Conservation (phyloP, 1,140 invertebrate species). For the Ceratina calcarata region DNA sequence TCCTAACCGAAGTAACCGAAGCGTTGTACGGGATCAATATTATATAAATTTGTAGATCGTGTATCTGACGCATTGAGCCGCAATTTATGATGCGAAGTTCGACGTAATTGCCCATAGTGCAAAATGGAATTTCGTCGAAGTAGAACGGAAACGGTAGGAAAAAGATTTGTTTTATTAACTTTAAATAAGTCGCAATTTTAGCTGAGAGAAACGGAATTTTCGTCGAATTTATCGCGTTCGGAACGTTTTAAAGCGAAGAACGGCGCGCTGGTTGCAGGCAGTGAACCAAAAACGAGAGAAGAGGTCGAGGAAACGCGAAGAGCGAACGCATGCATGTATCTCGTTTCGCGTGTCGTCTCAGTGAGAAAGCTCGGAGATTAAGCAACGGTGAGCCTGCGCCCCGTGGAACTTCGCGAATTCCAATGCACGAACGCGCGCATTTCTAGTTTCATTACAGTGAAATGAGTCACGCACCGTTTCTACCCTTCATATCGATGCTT, state of each 20-base stretch:
- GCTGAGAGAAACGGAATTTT: neutral
- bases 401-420: constrained; percentile 4
- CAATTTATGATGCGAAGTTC: neutral
- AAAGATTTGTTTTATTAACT: too few species aligned
- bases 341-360: constrained; percentile 33
- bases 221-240: constrained; percentile 27
- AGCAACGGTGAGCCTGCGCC: constrained; percentile 14
- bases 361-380: constrained; percentile 36
- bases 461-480: constrained; percentile 12
- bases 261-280: constrained; percentile 13
- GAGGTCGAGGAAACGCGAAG: neutral
- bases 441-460: neutral
- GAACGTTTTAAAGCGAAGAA: constrained; percentile 16
- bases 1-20: neutral
- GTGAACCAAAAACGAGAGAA: constrained; percentile 18
- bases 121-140: too few species aligned
- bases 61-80: neutral
- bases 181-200: neutral
- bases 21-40: neutral
- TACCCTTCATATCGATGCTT: constrained; percentile 2
- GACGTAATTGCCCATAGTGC: neutral
- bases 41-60: neutral
- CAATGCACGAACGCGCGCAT: neutral
- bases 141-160: too few species aligned
- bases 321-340: constrained; percentile 37